Conservation (phyloP, 2,113 vertebrate genomes). For the Daubentonia madagascariensis region DNA sequence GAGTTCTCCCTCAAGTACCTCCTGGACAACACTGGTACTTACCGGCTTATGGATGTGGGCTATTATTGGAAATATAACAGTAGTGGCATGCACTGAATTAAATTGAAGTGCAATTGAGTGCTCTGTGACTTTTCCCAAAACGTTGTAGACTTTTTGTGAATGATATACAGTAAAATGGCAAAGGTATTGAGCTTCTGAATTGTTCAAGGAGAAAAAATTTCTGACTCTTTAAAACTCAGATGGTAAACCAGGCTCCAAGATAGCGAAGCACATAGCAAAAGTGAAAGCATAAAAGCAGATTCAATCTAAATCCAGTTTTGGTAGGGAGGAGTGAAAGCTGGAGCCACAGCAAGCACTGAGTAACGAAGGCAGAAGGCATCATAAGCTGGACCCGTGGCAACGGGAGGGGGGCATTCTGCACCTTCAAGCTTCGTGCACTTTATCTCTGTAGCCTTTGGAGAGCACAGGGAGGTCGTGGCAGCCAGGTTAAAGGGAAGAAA, state of each 20-base stretch:
- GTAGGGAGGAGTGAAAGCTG: background rate
- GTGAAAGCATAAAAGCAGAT: background rate
- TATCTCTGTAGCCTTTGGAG: background rate
- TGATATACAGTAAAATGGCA: background rate
- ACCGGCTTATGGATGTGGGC: background rate
- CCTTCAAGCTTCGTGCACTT: background rate
- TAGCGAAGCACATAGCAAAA: background rate
- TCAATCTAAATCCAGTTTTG: background rate
- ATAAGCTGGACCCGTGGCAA: background rate
- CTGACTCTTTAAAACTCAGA: background rate
- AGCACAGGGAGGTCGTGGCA: background rate
- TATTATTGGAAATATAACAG: background rate
- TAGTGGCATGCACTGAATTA: background rate
- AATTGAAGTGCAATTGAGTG: background rate
- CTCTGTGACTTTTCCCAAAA: conserved; percentile 2
- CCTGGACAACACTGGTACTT: conserved; percentile 92
- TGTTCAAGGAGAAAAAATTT: background rate
- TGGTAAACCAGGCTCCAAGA: background rate
- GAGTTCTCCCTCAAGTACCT: conserved; percentile 93
- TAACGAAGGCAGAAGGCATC: background rate
- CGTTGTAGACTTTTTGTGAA: background rate
- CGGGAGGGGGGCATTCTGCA: background rate
- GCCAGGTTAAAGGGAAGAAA: background rate
- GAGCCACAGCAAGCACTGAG: background rate
- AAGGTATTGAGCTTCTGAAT: background rate